Evolutionary conservation across 2,888 invertebrate genomes (phyloP).

Genomic region (Mesoligia furuncula): DNA sequence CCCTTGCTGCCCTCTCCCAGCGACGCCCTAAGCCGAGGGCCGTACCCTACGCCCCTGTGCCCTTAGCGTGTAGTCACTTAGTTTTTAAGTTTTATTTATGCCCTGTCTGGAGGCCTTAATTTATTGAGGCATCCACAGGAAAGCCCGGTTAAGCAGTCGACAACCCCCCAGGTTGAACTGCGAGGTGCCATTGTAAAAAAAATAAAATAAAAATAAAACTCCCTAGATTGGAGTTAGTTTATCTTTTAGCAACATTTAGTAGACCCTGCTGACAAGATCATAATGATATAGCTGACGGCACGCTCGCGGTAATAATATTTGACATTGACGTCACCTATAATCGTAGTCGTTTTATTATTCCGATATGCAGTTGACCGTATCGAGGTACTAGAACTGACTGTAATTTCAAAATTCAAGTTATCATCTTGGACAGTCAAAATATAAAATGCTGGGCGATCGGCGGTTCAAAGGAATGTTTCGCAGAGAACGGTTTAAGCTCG

Average conservation of each 20-base stretch:
- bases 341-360: neutral
- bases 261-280: neutral
- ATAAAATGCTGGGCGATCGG: conserved; percentile 29
- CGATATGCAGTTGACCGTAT: neutral
- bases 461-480: conserved; percentile 51
- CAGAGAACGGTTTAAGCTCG: conserved; percentile 51
- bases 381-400: neutral
- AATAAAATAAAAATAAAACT: no score
- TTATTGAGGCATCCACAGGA: no score
- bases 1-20: no score
- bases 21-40: no score
- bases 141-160: no score
- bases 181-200: no score
- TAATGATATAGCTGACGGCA: no score
- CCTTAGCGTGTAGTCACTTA: no score
- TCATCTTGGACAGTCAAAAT: conserved; percentile 25
- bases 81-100: no score
- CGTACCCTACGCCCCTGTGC: no score
- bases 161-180: no score
- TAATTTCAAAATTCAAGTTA: neutral
- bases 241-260: neutral
- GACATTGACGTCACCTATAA: neutral
- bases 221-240: neutral
- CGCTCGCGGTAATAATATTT: neutral
- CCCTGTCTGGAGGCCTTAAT: no score